Evolutionary conservation across 64 coral and sea anemone species (phyloP).

Genomic region (Astreopora myriophthalma): DNA sequence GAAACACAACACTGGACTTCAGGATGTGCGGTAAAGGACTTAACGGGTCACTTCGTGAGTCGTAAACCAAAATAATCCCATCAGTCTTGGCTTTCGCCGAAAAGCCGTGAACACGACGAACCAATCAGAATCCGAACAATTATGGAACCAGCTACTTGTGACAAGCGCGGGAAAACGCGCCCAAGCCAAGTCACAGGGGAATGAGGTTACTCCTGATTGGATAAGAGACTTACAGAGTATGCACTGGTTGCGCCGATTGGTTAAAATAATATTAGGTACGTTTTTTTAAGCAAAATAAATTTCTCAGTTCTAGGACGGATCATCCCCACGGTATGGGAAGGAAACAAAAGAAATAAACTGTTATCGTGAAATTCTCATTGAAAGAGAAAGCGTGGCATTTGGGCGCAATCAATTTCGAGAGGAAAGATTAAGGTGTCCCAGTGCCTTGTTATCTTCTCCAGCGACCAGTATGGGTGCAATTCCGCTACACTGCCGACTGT

Average conservation of each 20-base stretch:
- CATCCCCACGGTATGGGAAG: neutral
- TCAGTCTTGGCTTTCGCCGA: neutral
- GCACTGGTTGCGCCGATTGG: no score
- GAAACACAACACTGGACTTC: neutral
- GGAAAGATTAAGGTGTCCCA: neutral
- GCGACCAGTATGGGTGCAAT: neutral
- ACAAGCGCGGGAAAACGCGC: neutral
- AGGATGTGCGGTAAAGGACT: neutral
- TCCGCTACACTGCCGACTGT: neutral
- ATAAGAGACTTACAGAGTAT: neutral
- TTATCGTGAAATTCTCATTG: neutral
- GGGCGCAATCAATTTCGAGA: neutral
- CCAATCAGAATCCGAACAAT: neutral
- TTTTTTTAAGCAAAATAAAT: neutral
- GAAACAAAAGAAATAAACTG: neutral
- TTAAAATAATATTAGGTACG: neutral
- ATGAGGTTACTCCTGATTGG: neutral
- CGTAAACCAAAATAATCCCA: neutral
- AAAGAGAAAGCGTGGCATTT: neutral
- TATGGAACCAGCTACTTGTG: neutral
- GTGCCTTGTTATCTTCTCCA: neutral
- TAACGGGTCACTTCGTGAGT: neutral
- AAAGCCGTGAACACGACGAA: neutral
- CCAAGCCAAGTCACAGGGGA: neutral
- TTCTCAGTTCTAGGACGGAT: neutral